Conservation (phyloP, 2,888 invertebrate genomes). For the Melinopterus prodromus region DNA sequence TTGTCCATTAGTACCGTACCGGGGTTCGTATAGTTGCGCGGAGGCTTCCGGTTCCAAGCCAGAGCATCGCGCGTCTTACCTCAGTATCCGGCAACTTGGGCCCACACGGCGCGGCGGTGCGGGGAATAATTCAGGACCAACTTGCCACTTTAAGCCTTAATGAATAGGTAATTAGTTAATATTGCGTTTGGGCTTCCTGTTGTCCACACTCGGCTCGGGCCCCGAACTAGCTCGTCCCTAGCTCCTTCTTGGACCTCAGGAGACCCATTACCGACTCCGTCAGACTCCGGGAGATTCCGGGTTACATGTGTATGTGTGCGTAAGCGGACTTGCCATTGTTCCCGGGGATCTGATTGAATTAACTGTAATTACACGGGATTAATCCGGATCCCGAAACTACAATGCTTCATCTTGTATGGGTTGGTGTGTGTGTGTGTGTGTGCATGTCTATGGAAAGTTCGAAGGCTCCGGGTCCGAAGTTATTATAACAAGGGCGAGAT, state of each 20-base stretch:
- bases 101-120: slow-evolving; percentile 56
- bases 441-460: background rate
- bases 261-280: slow-evolving; percentile 55
- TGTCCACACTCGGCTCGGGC: slow-evolving; percentile 55
- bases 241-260: slow-evolving; percentile 52
- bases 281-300: slow-evolving; percentile 24
- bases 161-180: slow-evolving; percentile 64
- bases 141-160: slow-evolving; percentile 63
- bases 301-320: slow-evolving; percentile 48
- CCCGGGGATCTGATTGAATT: slow-evolving; percentile 59
- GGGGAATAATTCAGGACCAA: slow-evolving; percentile 61
- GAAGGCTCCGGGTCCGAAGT: slow-evolving; percentile 4
- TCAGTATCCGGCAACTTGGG: slow-evolving; percentile 58
- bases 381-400: slow-evolving; percentile 44
- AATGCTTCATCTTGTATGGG: slow-evolving; percentile 35
- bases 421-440: slow-evolving; percentile 13
- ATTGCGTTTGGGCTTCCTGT: slow-evolving; percentile 57
- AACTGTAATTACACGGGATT: slow-evolving; percentile 57
- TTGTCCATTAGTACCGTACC: slow-evolving; percentile 42
- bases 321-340: slow-evolving; percentile 52
- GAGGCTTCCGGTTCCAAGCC: slow-evolving; percentile 55
- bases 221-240: slow-evolving; percentile 42
- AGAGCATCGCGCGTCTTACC: slow-evolving; percentile 56
- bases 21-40: slow-evolving; percentile 38
- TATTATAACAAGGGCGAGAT: slow-evolving; percentile 4